phyloP scores from a whole-genome alignment of 92 coral and sea anemone species.

The Siderastrea siderea region DNA sequence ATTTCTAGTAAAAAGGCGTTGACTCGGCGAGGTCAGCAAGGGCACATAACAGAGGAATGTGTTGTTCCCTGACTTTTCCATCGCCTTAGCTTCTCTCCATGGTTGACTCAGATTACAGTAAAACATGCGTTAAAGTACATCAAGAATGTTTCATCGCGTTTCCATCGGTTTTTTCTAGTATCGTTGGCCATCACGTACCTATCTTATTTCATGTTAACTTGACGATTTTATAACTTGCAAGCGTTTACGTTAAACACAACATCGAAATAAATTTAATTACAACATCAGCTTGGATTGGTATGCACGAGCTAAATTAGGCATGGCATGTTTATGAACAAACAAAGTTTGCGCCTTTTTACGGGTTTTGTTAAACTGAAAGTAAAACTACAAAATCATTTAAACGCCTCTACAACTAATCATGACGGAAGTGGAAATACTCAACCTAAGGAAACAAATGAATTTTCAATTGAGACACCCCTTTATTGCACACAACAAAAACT shows the following conservation, averaged over 20 bases:
- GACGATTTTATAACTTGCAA: not conserved
- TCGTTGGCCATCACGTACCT: not conserved
- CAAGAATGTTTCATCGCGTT: not conserved
- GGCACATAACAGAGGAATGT: not conserved
- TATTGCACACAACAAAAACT: no score
- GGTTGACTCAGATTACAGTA: not conserved
- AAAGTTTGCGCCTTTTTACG: no score
- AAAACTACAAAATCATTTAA: no score
- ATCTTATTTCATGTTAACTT: not conserved
- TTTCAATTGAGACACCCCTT: no score
- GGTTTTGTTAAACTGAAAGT: no score
- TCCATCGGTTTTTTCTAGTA: not conserved
- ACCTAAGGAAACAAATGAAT: no score
- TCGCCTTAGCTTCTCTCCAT: not conserved
- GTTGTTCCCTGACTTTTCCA: not conserved
- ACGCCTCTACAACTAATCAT: no score
- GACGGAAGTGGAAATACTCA: no score
- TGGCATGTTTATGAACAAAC: not conserved
- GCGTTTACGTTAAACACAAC: not conserved
- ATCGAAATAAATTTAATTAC: not conserved
- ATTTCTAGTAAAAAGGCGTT: not conserved
- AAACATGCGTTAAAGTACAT: not conserved
- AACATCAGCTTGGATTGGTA: not conserved
- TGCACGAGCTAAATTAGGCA: not conserved
- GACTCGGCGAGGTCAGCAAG: slow-evolving; percentile 10